phyloP scores from a whole-genome alignment of 2,888 invertebrate species.

The Caenorhabditis sp. region DNA sequence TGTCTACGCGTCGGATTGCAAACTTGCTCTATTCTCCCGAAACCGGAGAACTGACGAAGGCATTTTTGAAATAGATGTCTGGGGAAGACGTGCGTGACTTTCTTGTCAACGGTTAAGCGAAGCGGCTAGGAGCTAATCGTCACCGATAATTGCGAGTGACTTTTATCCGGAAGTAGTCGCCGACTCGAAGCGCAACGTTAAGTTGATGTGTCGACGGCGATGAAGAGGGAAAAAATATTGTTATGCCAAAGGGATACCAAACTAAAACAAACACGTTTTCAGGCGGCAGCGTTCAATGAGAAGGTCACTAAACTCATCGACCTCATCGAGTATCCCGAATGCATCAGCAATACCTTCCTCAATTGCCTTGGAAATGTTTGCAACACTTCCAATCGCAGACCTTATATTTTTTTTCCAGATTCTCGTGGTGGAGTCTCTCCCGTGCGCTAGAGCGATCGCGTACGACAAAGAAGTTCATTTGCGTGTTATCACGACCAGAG shows the following conservation, averaged over 20 bases:
- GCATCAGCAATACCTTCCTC: slow-evolving; percentile 18
- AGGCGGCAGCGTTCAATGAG: slow-evolving; percentile 36
- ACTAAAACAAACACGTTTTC: slow-evolving; percentile 13
- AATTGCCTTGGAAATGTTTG: slow-evolving; percentile 25
- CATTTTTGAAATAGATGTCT: not conserved
- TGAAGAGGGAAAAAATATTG: not conserved
- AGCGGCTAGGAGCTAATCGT: slow-evolving; percentile 23
- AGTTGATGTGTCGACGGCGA: slow-evolving; percentile 8
- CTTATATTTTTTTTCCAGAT: slow-evolving; percentile 82
- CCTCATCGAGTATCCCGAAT: slow-evolving; percentile 32
- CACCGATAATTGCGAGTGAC: slow-evolving; percentile 44
- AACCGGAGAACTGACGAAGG: slow-evolving; percentile 18
- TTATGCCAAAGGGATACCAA: no score
- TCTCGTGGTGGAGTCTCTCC: slow-evolving; percentile 89
- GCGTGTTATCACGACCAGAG: slow-evolving; percentile 88
- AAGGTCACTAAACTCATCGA: slow-evolving; percentile 26
- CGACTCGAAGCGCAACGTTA: slow-evolving; percentile 1
- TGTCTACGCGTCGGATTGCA: slow-evolving; percentile 7
- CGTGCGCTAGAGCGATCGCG: slow-evolving; percentile 87
- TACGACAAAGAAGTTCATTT: slow-evolving; percentile 83
- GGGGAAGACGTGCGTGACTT: slow-evolving; percentile 11
- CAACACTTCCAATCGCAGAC: no score
- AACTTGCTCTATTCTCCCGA: slow-evolving; percentile 19
- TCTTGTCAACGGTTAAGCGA: no score
- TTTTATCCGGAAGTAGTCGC: slow-evolving; percentile 41